Conservation (phyloP, 1,140 invertebrate species). For the Tribolium castaneum region DNA sequence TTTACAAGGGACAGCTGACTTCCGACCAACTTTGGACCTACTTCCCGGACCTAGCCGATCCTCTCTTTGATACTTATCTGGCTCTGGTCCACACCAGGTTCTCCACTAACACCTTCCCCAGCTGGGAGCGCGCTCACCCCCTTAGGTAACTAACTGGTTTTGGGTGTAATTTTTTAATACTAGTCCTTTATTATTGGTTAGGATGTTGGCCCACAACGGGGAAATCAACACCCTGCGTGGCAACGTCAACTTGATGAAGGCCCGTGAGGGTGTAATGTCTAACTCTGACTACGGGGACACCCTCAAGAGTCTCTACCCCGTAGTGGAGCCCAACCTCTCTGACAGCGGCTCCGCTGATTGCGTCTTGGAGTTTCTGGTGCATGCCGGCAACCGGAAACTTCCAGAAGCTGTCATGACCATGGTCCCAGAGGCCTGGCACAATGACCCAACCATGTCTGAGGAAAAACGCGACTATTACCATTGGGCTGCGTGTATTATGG, state of each 20-base stretch:
- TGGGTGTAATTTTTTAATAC: constrained; percentile 15
- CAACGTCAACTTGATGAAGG: constrained; percentile 99
- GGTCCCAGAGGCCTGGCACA: constrained; percentile 99
- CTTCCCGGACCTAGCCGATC: constrained; percentile 75
- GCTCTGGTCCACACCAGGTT: constrained; percentile 96
- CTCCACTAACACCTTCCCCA: constrained; percentile 99
- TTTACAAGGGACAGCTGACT: constrained; percentile 98
- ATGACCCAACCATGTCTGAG: constrained; percentile 90
- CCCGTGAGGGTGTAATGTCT: constrained; percentile 97
- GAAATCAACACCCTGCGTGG: constrained; percentile 99
- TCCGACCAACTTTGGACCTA: constrained; percentile 93
- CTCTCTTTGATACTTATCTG: constrained; percentile 92
- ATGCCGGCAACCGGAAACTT: constrained; percentile 88
- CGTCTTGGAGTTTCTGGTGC: constrained; percentile 96
- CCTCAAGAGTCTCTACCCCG: constrained; percentile 92
- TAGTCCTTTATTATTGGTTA: constrained; percentile 62
- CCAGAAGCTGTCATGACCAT: constrained; percentile 99
- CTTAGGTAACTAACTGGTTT: too few relatives aligned
- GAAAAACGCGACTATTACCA: constrained; percentile 97
- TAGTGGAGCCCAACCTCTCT: constrained; percentile 97
- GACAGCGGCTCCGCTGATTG: constrained; percentile 98
- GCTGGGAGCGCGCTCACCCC: constrained; percentile 99
- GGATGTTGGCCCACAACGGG: constrained; percentile 97
- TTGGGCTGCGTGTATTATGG: constrained; percentile 97
- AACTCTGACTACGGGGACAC: constrained; percentile 80